phyloP scores from a whole-genome alignment of 1,140 invertebrate species.

The Probaryconus sp. region DNA sequence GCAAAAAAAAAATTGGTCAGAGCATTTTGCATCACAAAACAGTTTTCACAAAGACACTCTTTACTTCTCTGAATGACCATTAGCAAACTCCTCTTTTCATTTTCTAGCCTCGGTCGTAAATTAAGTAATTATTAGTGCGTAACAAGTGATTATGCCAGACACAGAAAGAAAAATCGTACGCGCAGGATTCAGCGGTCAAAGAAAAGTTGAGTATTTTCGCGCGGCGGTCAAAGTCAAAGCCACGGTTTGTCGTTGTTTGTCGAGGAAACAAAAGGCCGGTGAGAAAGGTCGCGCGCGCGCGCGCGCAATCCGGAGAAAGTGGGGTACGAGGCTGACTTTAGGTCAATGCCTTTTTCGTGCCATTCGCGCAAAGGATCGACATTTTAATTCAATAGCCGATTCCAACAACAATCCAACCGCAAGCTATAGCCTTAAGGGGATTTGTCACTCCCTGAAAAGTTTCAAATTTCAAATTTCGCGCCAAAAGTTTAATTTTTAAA shows the following conservation, averaged over 20 bases:
- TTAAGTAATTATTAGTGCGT: conserved; percentile 22
- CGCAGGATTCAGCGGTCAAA: neutral
- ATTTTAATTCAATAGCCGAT: conserved; percentile 12
- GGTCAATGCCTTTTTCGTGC: conserved; percentile 47
- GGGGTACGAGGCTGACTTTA: conserved; percentile 26
- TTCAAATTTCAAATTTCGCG: too few species aligned
- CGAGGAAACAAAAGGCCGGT: conserved; percentile 56
- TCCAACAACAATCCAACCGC: neutral
- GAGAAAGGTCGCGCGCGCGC: conserved; percentile 50
- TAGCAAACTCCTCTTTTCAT: neutral
- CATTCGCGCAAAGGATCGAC: conserved; percentile 22
- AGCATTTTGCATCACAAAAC: neutral
- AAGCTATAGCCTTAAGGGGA: too few species aligned
- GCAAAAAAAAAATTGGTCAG: too few species aligned
- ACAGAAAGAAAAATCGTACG: neutral
- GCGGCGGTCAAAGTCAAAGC: conserved; percentile 66
- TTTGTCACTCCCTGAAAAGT: too few species aligned
- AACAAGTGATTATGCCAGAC: neutral
- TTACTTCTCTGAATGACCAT: neutral
- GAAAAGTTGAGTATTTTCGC: conserved; percentile 17
- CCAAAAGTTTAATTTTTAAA: too few species aligned
- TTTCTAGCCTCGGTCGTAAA: conserved; percentile 14
- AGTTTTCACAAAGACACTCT: too few species aligned
- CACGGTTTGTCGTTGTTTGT: conserved; percentile 52
- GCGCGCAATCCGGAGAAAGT: conserved; percentile 48